A percentile compares a stretch with the other conserved stretches of the same genome.
phyloP scores from a whole-genome alignment of 2,888 invertebrate genomes.

The Deilephila porcellus region DNA sequence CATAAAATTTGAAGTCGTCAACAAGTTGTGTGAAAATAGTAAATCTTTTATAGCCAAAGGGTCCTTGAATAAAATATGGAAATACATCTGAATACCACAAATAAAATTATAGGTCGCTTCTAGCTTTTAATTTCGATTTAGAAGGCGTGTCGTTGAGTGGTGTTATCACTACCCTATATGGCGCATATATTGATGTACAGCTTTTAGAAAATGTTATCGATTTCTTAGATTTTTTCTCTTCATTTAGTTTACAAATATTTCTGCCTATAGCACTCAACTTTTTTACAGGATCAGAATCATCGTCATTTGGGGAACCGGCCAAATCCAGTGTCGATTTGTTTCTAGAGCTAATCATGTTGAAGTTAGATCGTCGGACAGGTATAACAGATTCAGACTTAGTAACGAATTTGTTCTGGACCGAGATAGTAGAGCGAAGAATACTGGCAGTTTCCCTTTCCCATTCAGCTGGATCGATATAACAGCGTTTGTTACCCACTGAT shows the following conservation, averaged over 20 bases:
- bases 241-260: conserved; percentile 73
- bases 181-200: conserved; percentile 73
- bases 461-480: conserved; percentile 79
- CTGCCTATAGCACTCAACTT: conserved; percentile 77
- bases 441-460: conserved; percentile 85
- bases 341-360: conserved; percentile 57
- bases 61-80: conserved; percentile 6
- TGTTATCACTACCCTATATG: conserved; percentile 70
- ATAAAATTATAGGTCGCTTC: conserved; percentile 38
- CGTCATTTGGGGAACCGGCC: conserved; percentile 58
- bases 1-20: conserved; percentile 66
- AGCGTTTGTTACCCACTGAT: conserved; percentile 82
- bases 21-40: conserved; percentile 55
- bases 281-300: conserved; percentile 68
- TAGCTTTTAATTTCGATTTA: conserved; percentile 38
- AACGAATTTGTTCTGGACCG: conserved; percentile 73
- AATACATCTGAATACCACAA: conserved; percentile 26
- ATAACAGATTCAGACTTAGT: conserved; percentile 58
- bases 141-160: conserved; percentile 65
- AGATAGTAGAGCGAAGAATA: conserved; percentile 78
- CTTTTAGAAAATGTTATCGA: conserved; percentile 72
- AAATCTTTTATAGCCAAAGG: conserved; percentile 33
- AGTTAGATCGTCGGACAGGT: conserved; percentile 67
- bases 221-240: conserved; percentile 67
- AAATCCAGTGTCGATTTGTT: conserved; percentile 58